Conservation (phyloP, 2,888 invertebrate species). For the Mesochorus sp. region DNA sequence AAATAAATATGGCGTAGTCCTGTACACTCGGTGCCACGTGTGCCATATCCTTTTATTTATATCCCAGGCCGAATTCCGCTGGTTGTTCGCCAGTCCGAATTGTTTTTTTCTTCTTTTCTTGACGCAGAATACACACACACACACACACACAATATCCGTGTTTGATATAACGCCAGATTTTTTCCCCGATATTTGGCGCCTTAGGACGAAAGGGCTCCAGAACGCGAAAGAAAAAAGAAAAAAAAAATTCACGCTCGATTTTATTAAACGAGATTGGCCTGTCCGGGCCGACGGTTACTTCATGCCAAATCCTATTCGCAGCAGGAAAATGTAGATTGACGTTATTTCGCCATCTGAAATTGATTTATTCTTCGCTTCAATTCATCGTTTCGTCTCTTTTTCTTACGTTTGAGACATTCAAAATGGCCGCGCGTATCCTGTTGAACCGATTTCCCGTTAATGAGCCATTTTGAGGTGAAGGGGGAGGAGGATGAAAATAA, state of each 20-base stretch:
- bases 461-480: no score
- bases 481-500: no score
- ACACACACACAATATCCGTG: constrained; percentile 6
- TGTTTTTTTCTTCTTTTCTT: no score
- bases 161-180: constrained; percentile 57
- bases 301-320: constrained; percentile 5
- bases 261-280: constrained; percentile 57
- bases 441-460: no score
- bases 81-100: background rate
- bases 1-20: background rate
- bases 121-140: constrained; percentile 26
- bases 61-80: background rate
- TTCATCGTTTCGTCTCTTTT: background rate
- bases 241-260: constrained; percentile 30
- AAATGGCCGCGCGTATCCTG: no score
- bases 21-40: background rate
- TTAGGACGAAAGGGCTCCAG: constrained; percentile 18
- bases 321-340: constrained; percentile 24
- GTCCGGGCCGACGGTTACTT: constrained; percentile 7
- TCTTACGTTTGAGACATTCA: no score
- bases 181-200: constrained; percentile 46
- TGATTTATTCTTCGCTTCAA: constrained; percentile 7
- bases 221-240: constrained; percentile 8
- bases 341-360: constrained; percentile 15
- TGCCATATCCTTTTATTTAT: no score